Percentiles rank a stretch among this genome's conserved stretches.
Evolutionary conservation across 2,113 vertebrate genomes (phyloP).

Genomic region (Stegastes partitus): DNA sequence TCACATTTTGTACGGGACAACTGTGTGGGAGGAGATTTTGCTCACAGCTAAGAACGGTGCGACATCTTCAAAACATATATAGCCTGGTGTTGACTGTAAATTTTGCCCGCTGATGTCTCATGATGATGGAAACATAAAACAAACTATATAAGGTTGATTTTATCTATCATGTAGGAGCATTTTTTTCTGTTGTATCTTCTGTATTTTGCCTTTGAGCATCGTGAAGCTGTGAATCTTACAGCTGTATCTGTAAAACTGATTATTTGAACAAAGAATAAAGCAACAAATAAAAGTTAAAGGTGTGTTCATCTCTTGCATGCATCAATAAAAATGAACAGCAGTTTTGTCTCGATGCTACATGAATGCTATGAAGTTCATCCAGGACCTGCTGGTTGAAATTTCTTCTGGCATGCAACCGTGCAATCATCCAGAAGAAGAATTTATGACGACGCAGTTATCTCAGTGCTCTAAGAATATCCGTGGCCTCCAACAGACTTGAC

Average conservation of each 20-base stretch:
- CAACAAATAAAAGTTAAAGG: too few relatives aligned
- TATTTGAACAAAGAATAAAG: too few relatives aligned
- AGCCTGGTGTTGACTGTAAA: too few relatives aligned
- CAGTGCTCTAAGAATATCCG: slow-evolving; percentile 58
- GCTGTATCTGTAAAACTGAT: too few relatives aligned
- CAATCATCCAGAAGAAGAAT: slow-evolving; percentile 33
- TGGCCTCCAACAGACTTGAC: slow-evolving; percentile 39
- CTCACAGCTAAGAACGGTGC: neutral
- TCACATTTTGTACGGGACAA: neutral
- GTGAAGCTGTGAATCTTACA: too few relatives aligned
- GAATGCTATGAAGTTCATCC: neutral
- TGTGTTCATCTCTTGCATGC: neutral
- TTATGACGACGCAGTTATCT: slow-evolving; percentile 40
- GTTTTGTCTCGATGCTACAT: neutral
- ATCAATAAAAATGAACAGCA: neutral
- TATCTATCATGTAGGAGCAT: too few relatives aligned
- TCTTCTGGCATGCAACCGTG: neutral
- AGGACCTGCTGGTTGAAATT: neutral
- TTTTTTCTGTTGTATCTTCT: too few relatives aligned
- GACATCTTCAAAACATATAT: neutral
- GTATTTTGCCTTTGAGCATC: too few relatives aligned
- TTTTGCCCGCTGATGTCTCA: too few relatives aligned
- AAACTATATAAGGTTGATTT: too few relatives aligned
- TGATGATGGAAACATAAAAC: too few relatives aligned
- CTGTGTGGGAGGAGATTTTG: neutral